These are phyloP conservation scores for Pseudotriccus pelzelni DNA, from an alignment of 2,797 vertebrate species.

Conservation along the genomic window DNA sequence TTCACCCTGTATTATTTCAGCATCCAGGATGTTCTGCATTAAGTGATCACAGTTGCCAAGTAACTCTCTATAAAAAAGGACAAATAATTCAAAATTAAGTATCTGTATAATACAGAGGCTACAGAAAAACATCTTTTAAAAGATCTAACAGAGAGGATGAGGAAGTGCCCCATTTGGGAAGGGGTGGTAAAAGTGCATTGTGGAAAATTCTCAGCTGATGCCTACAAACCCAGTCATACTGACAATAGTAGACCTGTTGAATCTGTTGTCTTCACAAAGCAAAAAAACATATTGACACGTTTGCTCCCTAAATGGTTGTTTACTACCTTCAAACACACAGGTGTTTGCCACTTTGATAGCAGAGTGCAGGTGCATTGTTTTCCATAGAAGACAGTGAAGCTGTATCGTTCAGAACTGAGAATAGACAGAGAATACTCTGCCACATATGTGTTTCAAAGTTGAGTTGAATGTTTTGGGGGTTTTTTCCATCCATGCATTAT, in stretches of 20 bases:
- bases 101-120: not conserved
- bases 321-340: not conserved
- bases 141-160: not conserved
- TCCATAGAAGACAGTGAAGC: not conserved
- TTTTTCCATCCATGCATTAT: rapidly evolving
- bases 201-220: not conserved
- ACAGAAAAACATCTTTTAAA: not conserved
- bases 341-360: not conserved
- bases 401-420: not conserved
- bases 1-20: not conserved
- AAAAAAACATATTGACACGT: rapidly evolving
- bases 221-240: not conserved
- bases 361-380: not conserved
- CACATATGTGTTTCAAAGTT: rapidly evolving
- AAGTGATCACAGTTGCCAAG: not conserved
- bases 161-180: not conserved
- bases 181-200: not conserved
- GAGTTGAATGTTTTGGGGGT: not conserved
- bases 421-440: not conserved
- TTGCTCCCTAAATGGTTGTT: not conserved
- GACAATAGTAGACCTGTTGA: not conserved
- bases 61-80: not conserved
- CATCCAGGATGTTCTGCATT: not conserved
- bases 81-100: not conserved
- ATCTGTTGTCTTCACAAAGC: not conserved